Percentiles rank a stretch among this genome's conserved stretches.
phyloP scores from a whole-genome alignment of 2,113 vertebrate genomes.

The Scartelaos histophorus region DNA sequence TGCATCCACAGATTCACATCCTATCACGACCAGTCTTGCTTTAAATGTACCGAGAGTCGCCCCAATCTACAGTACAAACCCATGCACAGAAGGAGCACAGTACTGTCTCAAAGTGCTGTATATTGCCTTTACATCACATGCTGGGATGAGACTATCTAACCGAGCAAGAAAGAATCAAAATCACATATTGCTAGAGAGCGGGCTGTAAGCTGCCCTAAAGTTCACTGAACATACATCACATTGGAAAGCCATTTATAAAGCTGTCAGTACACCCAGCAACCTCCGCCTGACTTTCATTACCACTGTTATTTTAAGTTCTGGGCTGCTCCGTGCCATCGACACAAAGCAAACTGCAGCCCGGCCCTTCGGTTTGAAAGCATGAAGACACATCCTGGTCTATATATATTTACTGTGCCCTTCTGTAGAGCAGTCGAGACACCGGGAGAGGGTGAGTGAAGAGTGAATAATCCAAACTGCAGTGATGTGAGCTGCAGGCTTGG shows the following conservation, averaged over 20 bases:
- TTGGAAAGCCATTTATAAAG: constrained; percentile 75
- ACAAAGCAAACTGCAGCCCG: constrained; percentile 35
- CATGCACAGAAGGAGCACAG: neutral
- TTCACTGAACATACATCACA: constrained; percentile 76
- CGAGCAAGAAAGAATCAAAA: constrained; percentile 41
- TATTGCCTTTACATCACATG: constrained; percentile 30
- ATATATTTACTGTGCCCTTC: constrained; percentile 46
- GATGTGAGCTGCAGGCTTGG: constrained; percentile 37
- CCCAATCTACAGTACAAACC: neutral
- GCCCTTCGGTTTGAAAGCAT: constrained; percentile 39
- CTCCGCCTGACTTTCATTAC: constrained; percentile 66
- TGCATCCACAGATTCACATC: neutral
- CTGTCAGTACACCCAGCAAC: constrained; percentile 68
- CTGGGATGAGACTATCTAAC: constrained; percentile 32
- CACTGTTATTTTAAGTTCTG: constrained; percentile 44
- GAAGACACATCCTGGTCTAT: constrained; percentile 36
- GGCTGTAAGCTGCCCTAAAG: constrained; percentile 64
- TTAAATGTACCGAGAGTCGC: neutral
- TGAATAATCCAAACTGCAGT: constrained; percentile 28
- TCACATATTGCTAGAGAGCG: constrained; percentile 48
- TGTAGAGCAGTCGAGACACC: constrained; percentile 28
- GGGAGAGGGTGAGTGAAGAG: constrained; percentile 25
- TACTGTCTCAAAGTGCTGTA: constrained; percentile 1
- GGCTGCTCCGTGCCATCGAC: constrained; percentile 36
- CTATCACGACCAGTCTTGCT: neutral